Conservation (phyloP, 2,888 invertebrate genomes). For the Cephus runcator region DNA sequence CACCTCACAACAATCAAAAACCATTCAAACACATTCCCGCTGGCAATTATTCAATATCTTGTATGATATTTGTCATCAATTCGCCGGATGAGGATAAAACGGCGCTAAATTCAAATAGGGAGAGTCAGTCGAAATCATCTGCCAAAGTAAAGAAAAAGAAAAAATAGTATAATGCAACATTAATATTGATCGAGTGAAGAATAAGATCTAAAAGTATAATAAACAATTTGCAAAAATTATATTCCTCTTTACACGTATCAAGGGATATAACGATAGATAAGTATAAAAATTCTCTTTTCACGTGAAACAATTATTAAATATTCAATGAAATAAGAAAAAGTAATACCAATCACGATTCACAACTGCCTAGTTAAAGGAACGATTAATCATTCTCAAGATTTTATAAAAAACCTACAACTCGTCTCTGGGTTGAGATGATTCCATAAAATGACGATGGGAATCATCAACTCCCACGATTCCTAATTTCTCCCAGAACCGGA, state of each 20-base stretch:
- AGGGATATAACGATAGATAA: not conserved
- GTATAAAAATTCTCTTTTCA: not conserved
- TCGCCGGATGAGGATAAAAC: not conserved
- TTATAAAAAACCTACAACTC: slow-evolving; percentile 29
- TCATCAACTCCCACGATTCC: slow-evolving; percentile 25
- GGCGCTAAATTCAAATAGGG: not conserved
- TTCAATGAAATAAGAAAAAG: not conserved
- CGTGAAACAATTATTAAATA: not conserved
- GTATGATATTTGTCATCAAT: slow-evolving; percentile 20
- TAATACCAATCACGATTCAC: not conserved
- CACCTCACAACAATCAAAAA: not conserved
- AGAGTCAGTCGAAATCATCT: not conserved
- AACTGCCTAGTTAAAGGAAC: not conserved
- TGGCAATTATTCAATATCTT: slow-evolving; percentile 32
- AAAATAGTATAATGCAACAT: not conserved
- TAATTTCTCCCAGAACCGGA: slow-evolving; percentile 73
- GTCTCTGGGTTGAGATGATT: slow-evolving; percentile 24
- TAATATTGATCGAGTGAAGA: not conserved
- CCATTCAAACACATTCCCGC: slow-evolving; percentile 12
- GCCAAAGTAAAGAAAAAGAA: not conserved
- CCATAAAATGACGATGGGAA: not conserved
- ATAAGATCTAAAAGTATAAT: not conserved
- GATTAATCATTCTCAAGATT: not conserved
- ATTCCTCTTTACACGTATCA: not conserved
- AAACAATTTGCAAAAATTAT: not conserved